Conservation (phyloP, 1,140 invertebrate genomes). For the Propsilocerus akamusi region DNA sequence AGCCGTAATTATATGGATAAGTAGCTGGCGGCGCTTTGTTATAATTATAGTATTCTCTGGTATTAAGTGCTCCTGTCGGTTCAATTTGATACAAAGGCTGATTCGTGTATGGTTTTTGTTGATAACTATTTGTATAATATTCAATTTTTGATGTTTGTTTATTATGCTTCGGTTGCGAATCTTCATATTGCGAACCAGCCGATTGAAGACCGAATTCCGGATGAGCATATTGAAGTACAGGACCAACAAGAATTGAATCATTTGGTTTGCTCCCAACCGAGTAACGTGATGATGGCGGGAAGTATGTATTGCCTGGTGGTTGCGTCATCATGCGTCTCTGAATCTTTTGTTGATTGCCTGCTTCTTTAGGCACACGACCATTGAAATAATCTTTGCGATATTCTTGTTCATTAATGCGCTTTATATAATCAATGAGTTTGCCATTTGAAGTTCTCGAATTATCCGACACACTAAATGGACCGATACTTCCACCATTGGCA, state of each 20-base stretch:
- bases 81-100: conserved; percentile 23
- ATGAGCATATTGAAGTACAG: conserved; percentile 57
- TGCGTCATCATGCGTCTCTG: conserved; percentile 48
- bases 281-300: conserved; percentile 42
- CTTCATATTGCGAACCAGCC: conserved; percentile 27
- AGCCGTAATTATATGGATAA: conserved; percentile 31
- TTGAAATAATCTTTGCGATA: conserved; percentile 32
- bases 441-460: conserved; percentile 31
- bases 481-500: conserved; percentile 20
- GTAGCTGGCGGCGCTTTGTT: conserved; percentile 22
- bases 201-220: conserved; percentile 57
- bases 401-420: conserved; percentile 40
- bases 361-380: conserved; percentile 18
- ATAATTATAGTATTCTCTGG: conserved; percentile 27
- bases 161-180: conserved; percentile 11
- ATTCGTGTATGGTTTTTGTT: conserved; percentile 22
- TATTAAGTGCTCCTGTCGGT: conserved; percentile 15
- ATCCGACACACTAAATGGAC: conserved; percentile 36
- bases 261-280: conserved; percentile 28
- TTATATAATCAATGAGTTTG: conserved; percentile 40
- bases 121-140: conserved; percentile 20
- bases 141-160: conserved; percentile 24
- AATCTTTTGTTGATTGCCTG: conserved; percentile 26
- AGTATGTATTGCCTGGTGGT: conserved; percentile 34
- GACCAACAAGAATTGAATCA: conserved; percentile 41